These are phyloP conservation scores for Hemicordylus capensis DNA, from an alignment of 2,113 vertebrate species.

Conservation along the genomic window DNA sequence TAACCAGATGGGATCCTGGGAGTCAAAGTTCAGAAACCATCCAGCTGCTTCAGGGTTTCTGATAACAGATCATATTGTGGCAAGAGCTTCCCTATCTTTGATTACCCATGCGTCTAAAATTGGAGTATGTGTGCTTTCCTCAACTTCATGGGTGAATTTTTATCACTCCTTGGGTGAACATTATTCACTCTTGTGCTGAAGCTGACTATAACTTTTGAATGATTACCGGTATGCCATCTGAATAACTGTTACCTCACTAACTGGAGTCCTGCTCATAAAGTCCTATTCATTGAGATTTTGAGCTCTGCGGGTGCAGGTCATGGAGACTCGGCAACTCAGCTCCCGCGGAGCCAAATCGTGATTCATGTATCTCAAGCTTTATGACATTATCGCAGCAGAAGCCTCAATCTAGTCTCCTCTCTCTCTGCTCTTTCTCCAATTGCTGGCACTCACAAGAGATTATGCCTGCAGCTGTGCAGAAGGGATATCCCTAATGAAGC, in stretches of 20 bases:
- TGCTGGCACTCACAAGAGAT: fast-evolving
- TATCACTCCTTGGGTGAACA: conserved; percentile 43
- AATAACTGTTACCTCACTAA: conserved; percentile 29
- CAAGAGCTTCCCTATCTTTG: conserved; percentile 57
- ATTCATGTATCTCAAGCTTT: conserved; percentile 49
- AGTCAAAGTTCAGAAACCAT: conserved; percentile 67
- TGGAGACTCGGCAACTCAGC: conserved; percentile 44
- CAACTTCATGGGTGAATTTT: conserved; percentile 51
- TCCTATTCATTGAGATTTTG: conserved; percentile 23
- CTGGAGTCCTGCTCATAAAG: conserved; percentile 25
- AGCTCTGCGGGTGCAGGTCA: conserved; percentile 32
- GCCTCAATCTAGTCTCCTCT: not conserved
- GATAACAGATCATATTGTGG: conserved; percentile 66
- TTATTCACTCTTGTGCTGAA: conserved; percentile 54
- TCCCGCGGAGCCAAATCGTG: conserved; percentile 19
- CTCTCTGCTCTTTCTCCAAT: fast-evolving
- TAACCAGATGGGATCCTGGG: conserved; percentile 65
- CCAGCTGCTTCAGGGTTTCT: conserved; percentile 73
- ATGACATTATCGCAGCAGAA: not conserved
- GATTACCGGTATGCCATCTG: conserved; percentile 55
- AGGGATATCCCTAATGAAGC: not conserved
- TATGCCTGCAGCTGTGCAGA: conserved; percentile 9
- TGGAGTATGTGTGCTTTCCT: conserved; percentile 56
- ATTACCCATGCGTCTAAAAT: conserved; percentile 62
- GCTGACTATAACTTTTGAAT: conserved; percentile 51